Base-by-base conservation (phyloP, 37 sponge, comb jelly and placozoan genomes). In the Chondrosia reniformis region DNA sequence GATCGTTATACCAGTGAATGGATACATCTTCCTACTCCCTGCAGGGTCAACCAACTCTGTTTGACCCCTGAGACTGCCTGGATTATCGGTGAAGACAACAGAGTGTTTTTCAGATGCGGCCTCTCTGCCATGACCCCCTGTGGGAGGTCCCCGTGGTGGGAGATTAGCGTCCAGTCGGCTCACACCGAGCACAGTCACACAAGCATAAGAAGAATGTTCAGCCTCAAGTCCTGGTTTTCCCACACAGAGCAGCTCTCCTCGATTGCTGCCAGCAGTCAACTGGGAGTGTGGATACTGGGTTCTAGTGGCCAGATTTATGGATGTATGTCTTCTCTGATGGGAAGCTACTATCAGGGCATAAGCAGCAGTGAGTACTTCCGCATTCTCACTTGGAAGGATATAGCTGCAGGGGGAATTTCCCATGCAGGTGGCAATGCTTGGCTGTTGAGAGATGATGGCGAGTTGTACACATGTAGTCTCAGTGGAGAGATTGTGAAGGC, bases 141-240 rank as follows among this genome's bases (percentile, higher is more conserved):
- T 8, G 92, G 92, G 49, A 72, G 54, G 27, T 81, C 78, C 32
- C 84, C 84, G 0, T 91, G 92, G 92, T 91, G 92, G 92, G 81
- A 91, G 63, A 85, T 87, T 45, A 34, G 41, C 0, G 65, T 83
- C 41, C 74, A 72, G 42, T 49, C 72, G 44, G 42, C 44, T 40
- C 24, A 39, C 24, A n/a, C 15, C 13, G 43, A 40, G 0, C 24
- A 41, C 0, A 44, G 42, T 21, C 43, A 36, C 0, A 30, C 4
- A 19, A 19, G 44, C 8, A 19, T 69, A 43, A 41, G 42, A 1
- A 17, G 72, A 6, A 21, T 69, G 1, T 44, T 39, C 1, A 37
- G 36, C 19, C 4, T 69, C 43, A 69, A 40, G 72, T 39, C 72
- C 22, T 40, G 4, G 72, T 69, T 69, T 44, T 13, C 43, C 15